Evolutionary conservation across 2,797 vertebrate genomes (phyloP).

Genomic region (Brotogeris chrysoptera): DNA sequence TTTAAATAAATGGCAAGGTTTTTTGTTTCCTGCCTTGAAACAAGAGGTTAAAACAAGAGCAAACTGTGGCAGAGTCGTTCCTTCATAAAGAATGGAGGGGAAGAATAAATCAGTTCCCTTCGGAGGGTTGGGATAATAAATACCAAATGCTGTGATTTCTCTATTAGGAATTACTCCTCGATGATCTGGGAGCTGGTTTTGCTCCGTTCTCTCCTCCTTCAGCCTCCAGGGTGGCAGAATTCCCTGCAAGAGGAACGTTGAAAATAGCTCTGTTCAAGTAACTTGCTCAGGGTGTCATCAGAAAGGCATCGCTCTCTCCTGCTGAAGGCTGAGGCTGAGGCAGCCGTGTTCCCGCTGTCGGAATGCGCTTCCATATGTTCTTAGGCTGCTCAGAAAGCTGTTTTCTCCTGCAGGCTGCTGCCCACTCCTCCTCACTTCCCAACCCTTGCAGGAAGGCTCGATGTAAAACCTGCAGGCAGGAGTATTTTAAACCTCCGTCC

Average conservation of each 20-base stretch:
- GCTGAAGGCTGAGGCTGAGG: accelerated
- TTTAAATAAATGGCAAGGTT: accelerated
- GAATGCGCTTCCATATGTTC: slow-evolving; percentile 4
- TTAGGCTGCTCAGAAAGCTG: neutral
- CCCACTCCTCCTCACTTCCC: slow-evolving; percentile 8
- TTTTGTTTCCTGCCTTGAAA: neutral
- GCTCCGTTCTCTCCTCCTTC: accelerated
- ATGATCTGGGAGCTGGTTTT: neutral
- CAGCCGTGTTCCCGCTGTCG: neutral
- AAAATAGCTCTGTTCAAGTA: neutral
- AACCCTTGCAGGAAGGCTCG: neutral
- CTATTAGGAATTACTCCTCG: neutral
- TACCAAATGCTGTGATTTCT: neutral
- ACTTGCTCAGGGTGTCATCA: neutral
- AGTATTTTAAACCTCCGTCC: neutral
- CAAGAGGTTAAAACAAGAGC: neutral
- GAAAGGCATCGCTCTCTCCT: neutral
- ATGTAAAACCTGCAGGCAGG: neutral
- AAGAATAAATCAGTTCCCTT: neutral
- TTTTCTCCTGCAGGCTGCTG: neutral
- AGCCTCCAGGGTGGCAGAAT: neutral
- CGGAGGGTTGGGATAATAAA: neutral
- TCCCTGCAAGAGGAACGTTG: neutral
- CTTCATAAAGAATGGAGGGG: neutral
- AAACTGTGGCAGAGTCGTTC: neutral